Evolutionary conservation across 2,797 vertebrate species (phyloP).

Genomic region (Natrix natrix): DNA sequence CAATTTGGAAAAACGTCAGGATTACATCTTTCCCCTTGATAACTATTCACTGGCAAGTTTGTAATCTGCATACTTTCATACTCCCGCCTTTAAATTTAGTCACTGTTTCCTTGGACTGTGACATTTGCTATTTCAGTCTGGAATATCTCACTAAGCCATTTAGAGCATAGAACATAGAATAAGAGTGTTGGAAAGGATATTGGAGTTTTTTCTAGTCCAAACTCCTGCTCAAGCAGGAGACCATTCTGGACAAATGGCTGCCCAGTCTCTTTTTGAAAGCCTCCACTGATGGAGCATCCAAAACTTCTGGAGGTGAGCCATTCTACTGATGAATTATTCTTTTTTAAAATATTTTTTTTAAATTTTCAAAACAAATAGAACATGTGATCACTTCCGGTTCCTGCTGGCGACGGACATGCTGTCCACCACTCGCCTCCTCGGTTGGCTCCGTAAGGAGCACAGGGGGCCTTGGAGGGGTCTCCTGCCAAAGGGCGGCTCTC

Average conservation of each 20-base stretch:
- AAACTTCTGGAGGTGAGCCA: not conserved
- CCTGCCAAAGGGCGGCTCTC: too few species aligned
- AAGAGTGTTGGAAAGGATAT: not conserved
- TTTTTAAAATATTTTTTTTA: too few species aligned
- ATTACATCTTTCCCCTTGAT: accelerated
- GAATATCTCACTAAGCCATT: not conserved
- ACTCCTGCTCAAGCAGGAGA: too few species aligned
- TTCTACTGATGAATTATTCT: not conserved
- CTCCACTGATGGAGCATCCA: not conserved
- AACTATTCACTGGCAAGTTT: not conserved
- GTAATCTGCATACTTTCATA: not conserved
- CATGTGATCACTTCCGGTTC: too few species aligned
- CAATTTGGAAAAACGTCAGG: not conserved
- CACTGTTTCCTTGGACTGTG: not conserved
- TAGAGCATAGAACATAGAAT: not conserved
- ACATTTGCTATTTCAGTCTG: not conserved
- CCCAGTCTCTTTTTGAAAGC: not conserved
- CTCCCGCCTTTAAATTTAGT: not conserved
- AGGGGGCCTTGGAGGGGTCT: too few species aligned
- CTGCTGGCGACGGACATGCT: too few species aligned
- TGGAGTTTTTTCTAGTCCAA: too few species aligned
- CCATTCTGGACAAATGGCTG: not conserved
- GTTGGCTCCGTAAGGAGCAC: too few species aligned
- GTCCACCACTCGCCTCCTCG: too few species aligned
- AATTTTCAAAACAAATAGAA: too few species aligned